Evolutionary conservation across 1,140 invertebrate species (phyloP).

Genomic region (Diploscapter pachys): DNA sequence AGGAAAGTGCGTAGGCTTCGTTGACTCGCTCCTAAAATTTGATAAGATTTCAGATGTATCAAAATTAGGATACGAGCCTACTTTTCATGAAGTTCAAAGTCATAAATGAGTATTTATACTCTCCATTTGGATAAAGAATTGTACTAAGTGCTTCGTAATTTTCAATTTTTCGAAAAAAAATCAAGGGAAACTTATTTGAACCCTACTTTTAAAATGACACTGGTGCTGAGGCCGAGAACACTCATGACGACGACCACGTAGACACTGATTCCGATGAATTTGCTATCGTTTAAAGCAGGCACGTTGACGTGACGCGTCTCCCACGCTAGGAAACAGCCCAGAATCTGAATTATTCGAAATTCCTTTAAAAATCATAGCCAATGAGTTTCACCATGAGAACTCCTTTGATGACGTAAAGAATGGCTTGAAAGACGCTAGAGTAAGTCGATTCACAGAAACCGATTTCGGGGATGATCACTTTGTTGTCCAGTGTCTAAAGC

Average conservation of each 20-base stretch:
- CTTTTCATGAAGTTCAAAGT: too few species aligned
- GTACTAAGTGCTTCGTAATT: too few species aligned
- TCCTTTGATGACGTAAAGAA: slow-evolving; percentile 95
- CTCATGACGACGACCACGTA: slow-evolving; percentile 99
- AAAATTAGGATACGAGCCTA: too few species aligned
- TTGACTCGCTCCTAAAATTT: slow-evolving; percentile 80
- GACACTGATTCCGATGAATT: slow-evolving; percentile 90
- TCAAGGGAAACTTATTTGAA: neutral
- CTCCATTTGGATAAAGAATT: too few species aligned
- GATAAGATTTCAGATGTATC: too few species aligned
- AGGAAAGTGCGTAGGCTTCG: slow-evolving; percentile 89
- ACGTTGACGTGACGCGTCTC: slow-evolving; percentile 96
- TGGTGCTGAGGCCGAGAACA: slow-evolving; percentile 88
- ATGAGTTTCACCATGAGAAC: slow-evolving; percentile 77
- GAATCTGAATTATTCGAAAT: slow-evolving; percentile 72
- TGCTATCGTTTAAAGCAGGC: slow-evolving; percentile 94
- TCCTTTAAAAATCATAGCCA: neutral
- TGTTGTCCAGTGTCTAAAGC: slow-evolving; percentile 46
- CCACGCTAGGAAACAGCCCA: slow-evolving; percentile 97
- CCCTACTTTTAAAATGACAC: slow-evolving; percentile 71
- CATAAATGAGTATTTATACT: too few species aligned
- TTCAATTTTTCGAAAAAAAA: too few species aligned
- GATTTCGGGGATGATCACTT: slow-evolving; percentile 71
- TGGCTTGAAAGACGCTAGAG: slow-evolving; percentile 82
- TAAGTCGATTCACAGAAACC: slow-evolving; percentile 91